Conservation (phyloP, 2,113 vertebrate species). For the Lepus timidus region DNA sequence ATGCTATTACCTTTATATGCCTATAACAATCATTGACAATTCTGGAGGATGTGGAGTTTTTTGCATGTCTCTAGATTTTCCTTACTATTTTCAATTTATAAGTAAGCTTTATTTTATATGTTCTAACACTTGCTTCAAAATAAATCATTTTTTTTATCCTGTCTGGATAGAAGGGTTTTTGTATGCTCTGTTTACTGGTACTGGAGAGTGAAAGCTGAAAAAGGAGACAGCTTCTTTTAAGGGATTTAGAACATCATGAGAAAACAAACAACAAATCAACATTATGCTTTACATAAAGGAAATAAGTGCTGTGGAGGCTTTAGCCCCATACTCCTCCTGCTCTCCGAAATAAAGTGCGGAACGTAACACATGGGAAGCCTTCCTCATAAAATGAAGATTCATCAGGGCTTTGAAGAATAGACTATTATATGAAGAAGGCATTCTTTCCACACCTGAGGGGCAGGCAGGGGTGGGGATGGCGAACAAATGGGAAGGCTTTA, state of each 20-base stretch:
- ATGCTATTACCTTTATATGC: neutral
- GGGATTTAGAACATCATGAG: neutral
- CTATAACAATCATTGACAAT: slow-evolving; percentile 5
- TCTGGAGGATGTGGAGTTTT: slow-evolving; percentile 15
- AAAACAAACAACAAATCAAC: neutral
- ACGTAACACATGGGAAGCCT: neutral
- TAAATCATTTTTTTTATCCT: neutral
- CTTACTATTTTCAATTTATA: slow-evolving; percentile 9
- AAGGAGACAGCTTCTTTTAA: neutral
- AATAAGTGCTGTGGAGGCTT: neutral
- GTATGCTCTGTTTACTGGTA: neutral
- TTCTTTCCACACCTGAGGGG: neutral
- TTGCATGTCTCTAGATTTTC: neutral
- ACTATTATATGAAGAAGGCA: neutral
- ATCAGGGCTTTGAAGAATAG: neutral
- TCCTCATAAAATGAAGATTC: neutral
- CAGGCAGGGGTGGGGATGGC: neutral
- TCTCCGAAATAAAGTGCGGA: neutral
- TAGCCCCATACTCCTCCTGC: neutral
- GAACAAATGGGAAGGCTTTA: neutral
- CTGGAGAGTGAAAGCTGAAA: neutral
- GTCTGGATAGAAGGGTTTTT: neutral
- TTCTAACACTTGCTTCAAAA: neutral
- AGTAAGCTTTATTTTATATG: neutral
- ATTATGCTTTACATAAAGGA: no score